Evolutionary conservation across 2,797 vertebrate genomes (phyloP), one percentile per base, ranked within the genome.

Genomic region (Sebastes diaconus): DNA sequence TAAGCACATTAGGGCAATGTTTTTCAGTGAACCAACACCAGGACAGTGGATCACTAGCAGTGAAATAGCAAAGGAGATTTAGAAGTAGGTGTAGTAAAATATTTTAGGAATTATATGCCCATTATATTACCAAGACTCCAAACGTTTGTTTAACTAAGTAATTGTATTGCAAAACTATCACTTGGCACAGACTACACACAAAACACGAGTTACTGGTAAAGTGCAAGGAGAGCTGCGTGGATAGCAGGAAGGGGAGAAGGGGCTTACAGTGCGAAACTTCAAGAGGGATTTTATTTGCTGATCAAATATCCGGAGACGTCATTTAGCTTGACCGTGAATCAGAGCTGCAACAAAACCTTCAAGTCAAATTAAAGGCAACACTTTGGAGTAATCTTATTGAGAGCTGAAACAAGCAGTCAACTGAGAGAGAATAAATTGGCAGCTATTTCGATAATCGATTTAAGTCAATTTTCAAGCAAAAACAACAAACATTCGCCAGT

Each of bases 151-250:
- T 6, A 52, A 60, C 25, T 81, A 73, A 75, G 57, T 78, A 81
- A 65, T 24, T 72, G 77, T 80, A 90, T 76, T 83, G 88, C 76
- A 82, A 90, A 92, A 84, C 92, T 90, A 92, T 84, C 91, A 92
- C 92, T 92, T 93, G 87, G 88, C 93, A 94, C 93, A 87, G 82
- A 88, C 93, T 94, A 93, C 88, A 93, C 88, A 91, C 90, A 83
- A 87, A 84, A 93, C 86, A 92, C 68, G n/a, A 71, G 88, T 90
- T 87, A 93, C 66, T 90, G 90, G 86, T 95, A 95, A 96, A 95
- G 94, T 95, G 95, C 94, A 90, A 90, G 87, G 90, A 90, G 84
- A 91, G 91, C 88, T 88, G 85, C 73, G 42, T 78, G 81, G 74
- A 75, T 39, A 74, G 84, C 82, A 69, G 69, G 42, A 30, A 42